Base-by-base conservation (phyloP, 53 echinoderm and acorn worm genomes). In the Patiria pectinifera region DNA sequence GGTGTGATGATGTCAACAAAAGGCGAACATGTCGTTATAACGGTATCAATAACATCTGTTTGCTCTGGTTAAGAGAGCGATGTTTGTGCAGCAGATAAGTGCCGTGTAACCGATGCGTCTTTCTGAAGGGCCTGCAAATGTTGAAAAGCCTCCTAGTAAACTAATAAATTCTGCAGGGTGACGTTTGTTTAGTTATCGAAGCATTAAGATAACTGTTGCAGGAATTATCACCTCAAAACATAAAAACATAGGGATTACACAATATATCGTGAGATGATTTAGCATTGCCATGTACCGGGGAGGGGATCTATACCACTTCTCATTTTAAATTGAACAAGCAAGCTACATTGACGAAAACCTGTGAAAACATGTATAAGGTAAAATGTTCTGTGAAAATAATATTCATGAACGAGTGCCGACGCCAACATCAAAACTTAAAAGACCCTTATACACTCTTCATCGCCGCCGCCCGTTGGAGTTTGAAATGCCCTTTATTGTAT, bases 31-130 rank as follows among this genome's bases (percentile, higher is more conserved):
- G 25, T 58, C 35, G 11, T 25, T 59, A 75, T 76, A 87, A 58
- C 75, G 58, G 87, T 75, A 76, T 15, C 59, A 22, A 75, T 25
- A 53, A 61, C n/a, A 5, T 26, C 10, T 83, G 62, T 87, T 87
- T 76, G 53, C 76, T 87, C 76, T 87, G 14, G 45, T 76, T 35
- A 60, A 87, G 87, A 53, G 87, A 74, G 24, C 2, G 26, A 23
- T 75, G 87, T 76, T 14, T 6, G 53, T 47, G 62, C n/a, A 87
- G 59, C 75, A 71, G 87, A 87, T 87, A 76, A 87, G 58, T 45
- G 23, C 76, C 87, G 6, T 87, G 87, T 76, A 87, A 87, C 87
- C 76, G 87, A 71, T 87, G 59, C 76, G 70, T 46, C 58, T 87
- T 71, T 12, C 76, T 76, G 59, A 59, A 87, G 76, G 87, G 22